Percentiles rank a stretch among this genome's conserved stretches.
Evolutionary conservation across 2,797 vertebrate species (phyloP).

Genomic region (Carcharodon carcharias): DNA sequence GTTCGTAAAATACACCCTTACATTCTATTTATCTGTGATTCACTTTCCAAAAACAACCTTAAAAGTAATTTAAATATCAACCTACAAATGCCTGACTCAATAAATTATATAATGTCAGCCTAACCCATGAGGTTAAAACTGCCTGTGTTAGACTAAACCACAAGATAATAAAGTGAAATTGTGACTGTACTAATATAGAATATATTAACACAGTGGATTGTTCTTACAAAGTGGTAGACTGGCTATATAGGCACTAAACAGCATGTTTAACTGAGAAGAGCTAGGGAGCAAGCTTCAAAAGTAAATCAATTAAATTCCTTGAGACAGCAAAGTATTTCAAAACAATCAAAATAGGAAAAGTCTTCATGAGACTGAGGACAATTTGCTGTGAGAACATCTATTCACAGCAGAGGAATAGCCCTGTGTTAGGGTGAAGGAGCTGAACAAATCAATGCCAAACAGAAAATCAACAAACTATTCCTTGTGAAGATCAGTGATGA

Average conservation of each 20-base stretch:
- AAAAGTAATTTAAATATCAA: not conserved
- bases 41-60: not conserved
- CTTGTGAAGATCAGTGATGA: not conserved
- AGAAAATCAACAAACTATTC: not conserved
- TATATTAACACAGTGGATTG: not conserved
- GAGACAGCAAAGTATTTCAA: not conserved
- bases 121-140: not conserved
- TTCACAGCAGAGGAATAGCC: not conserved
- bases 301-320: not conserved
- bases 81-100: not conserved
- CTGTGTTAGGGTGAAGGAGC: not conserved
- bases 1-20: not conserved
- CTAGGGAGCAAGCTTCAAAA: not conserved
- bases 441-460: not conserved
- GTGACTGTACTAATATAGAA: not conserved
- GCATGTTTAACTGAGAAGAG: too few relatives aligned
- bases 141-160: not conserved
- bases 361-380: not conserved
- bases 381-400: not conserved
- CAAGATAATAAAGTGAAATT: not conserved
- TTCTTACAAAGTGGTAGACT: not conserved
- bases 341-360: not conserved
- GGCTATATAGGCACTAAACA: not conserved
- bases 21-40: not conserved
- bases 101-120: not conserved